Percentiles rank a stretch among this genome's conserved stretches.
These are phyloP conservation scores for Oreochromis mossambicus DNA, from an alignment of 2,797 vertebrate species.

Conservation along the genomic window DNA sequence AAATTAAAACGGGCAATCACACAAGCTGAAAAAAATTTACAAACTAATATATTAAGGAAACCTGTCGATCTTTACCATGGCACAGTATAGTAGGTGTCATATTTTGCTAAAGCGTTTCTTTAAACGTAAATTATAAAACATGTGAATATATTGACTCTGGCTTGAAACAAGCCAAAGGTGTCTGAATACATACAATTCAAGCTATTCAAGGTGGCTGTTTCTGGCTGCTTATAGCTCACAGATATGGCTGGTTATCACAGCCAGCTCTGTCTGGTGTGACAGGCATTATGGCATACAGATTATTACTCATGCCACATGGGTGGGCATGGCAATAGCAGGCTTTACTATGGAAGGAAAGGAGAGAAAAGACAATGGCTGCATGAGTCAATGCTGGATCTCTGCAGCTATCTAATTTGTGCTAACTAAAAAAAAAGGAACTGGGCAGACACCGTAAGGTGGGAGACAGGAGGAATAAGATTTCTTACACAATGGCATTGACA, in stretches of 20 bases:
- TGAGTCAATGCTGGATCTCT: constrained; percentile 11
- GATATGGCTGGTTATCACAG: constrained; percentile 25
- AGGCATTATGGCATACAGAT: constrained; percentile 39
- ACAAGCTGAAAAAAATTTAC: neutral
- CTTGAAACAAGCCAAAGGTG: constrained; percentile 12
- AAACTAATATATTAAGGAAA: neutral
- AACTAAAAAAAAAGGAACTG: neutral
- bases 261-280: constrained; percentile 17
- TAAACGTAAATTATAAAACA: neutral
- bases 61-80: neutral
- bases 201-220: constrained; percentile 18
- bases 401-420: neutral
- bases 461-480: neutral
- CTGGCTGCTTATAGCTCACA: constrained; percentile 2
- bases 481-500: constrained; percentile 90
- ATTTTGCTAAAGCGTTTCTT: neutral
- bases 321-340: constrained; percentile 11
- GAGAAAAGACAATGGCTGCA: neutral
- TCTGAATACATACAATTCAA: constrained; percentile 25
- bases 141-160: neutral
- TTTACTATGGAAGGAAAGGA: constrained; percentile 12
- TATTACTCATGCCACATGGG: constrained; percentile 31
- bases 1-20: neutral
- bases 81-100: neutral
- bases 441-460: neutral